phyloP scores from a whole-genome alignment of 2,888 invertebrate genomes.

The Calameuta filiformis region DNA sequence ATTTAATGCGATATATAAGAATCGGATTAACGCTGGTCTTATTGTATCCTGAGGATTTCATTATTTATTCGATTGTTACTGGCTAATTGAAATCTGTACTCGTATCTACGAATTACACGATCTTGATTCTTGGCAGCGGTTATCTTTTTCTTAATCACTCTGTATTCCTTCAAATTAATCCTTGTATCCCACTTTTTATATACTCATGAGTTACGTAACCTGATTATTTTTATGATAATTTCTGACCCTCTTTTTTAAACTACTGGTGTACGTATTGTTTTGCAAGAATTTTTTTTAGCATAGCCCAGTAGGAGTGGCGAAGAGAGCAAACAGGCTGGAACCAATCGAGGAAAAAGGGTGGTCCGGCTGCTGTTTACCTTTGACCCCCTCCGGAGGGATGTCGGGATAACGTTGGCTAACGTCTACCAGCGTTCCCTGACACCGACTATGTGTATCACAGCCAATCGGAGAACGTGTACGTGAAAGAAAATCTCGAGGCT shows the following conservation, averaged over 20 bases:
- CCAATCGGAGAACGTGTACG: conserved; percentile 35
- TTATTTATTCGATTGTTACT: conserved; percentile 23
- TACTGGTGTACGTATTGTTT: neutral
- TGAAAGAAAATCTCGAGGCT: conserved; percentile 20
- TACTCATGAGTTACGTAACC: no score
- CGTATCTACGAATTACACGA: conserved; percentile 56
- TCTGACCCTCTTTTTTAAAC: no score
- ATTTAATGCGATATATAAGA: conserved; percentile 2
- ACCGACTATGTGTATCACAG: conserved; percentile 9
- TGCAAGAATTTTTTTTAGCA: neutral
- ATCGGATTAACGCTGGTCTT: conserved; percentile 1
- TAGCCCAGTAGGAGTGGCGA: conserved; percentile 44
- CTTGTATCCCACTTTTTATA: neutral
- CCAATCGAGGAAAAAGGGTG: conserved; percentile 56
- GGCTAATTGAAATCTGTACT: conserved; percentile 41
- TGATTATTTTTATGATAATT: no score
- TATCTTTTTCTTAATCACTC: neutral
- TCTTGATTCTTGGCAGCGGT: conserved; percentile 50
- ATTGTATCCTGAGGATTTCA: neutral
- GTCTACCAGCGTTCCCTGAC: neutral
- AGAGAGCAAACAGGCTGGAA: conserved; percentile 48
- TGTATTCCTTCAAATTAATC: neutral
- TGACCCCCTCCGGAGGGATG: conserved; percentile 23
- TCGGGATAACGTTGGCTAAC: neutral
- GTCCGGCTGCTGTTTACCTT: conserved; percentile 53